Conservation (phyloP, 2,888 invertebrate genomes). For the Neelides folsomi region DNA sequence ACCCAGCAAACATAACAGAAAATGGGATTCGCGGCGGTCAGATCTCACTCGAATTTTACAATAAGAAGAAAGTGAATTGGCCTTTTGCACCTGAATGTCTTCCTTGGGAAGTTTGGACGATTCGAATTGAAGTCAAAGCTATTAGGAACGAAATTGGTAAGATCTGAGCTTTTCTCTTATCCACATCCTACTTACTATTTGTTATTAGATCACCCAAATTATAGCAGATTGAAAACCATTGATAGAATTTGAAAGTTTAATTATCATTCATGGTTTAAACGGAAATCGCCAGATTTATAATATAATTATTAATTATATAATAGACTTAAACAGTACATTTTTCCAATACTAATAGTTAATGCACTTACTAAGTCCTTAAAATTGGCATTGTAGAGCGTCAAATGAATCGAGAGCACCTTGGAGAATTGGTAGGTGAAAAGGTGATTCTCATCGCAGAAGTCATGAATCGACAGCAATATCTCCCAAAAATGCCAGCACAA, state of each 20-base stretch:
- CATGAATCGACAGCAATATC: constrained; percentile 89
- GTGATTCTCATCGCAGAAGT: constrained; percentile 87
- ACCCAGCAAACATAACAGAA: constrained; percentile 30
- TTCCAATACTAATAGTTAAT: no score
- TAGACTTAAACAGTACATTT: no score
- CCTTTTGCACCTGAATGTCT: constrained; percentile 78
- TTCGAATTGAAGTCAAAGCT: constrained; percentile 75
- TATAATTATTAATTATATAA: no score
- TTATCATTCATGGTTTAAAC: no score
- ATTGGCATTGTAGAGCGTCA: constrained; percentile 51
- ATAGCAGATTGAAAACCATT: no score
- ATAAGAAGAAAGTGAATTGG: constrained; percentile 79
- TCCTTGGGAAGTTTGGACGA: constrained; percentile 98
- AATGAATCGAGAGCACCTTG: constrained; percentile 71
- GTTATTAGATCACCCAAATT: no score
- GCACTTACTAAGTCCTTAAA: no score
- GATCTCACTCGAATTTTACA: constrained; percentile 89
- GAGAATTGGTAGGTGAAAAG: constrained; percentile 78
- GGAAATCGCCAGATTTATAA: no score
- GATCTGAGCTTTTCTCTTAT: constrained; percentile 10
- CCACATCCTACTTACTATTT: no score
- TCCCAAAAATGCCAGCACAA: constrained; percentile 88
- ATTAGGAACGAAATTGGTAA: constrained; percentile 63
- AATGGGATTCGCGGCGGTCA: constrained; percentile 43
- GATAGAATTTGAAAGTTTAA: no score